phyloP scores from a whole-genome alignment of 2,113 vertebrate genomes.

The Zosterops japonicus region DNA sequence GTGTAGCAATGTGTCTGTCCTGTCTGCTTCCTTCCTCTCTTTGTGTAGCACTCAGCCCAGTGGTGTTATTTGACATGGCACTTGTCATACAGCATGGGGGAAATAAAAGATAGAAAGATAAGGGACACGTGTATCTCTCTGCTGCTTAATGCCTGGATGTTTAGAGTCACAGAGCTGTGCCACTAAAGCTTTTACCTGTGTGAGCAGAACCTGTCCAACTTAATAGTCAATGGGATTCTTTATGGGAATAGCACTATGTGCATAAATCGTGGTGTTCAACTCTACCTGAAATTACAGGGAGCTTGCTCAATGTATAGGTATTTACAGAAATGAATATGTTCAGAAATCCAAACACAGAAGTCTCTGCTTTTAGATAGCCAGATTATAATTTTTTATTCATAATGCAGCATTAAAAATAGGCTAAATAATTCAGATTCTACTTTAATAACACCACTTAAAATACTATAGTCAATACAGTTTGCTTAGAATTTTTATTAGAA shows the following conservation, averaged over 20 bases:
- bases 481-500: conserved; percentile 66
- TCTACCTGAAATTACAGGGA: background rate
- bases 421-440: background rate
- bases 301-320: background rate
- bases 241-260: background rate
- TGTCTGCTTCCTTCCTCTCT: background rate
- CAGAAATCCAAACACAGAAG: background rate
- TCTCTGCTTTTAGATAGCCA: background rate
- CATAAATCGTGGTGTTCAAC: background rate
- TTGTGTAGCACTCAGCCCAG: background rate
- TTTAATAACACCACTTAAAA: background rate
- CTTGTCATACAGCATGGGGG: background rate
- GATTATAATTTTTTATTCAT: background rate
- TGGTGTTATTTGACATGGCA: background rate
- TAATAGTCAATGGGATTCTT: background rate
- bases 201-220: background rate
- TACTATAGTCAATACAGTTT: conserved; percentile 47
- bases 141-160: background rate
- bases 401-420: background rate
- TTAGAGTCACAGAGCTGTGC: background rate
- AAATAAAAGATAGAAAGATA: background rate
- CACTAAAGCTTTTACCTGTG: background rate
- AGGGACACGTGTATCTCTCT: background rate
- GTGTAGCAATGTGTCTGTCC: background rate
- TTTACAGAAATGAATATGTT: background rate